A percentile compares a stretch with the other conserved stretches of the same genome.
phyloP scores from a whole-genome alignment of 2,113 vertebrate genomes.

The Paracanthobrama guichenoti region DNA sequence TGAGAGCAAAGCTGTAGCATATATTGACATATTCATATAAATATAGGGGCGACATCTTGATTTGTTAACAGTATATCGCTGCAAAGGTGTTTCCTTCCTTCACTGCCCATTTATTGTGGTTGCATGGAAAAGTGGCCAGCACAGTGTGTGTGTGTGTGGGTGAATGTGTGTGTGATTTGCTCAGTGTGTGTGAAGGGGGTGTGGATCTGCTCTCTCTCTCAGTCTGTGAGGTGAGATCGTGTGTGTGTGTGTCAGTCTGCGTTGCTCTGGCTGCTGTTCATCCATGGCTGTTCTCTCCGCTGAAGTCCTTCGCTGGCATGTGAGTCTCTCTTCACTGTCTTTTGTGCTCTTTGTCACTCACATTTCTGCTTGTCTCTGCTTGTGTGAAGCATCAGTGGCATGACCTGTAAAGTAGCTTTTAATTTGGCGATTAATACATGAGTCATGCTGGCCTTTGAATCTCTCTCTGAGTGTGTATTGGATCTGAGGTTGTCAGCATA shows the following conservation, averaged over 20 bases:
- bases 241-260: slow-evolving; percentile 45
- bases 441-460: not conserved
- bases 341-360: not conserved
- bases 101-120: too few relatives aligned
- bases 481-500: slow-evolving; percentile 45
- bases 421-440: not conserved
- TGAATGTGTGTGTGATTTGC: not conserved
- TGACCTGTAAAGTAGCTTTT: not conserved
- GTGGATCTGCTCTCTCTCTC: slow-evolving; percentile 41
- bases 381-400: not conserved
- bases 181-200: slow-evolving; percentile 43
- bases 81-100: too few relatives aligned
- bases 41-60: too few relatives aligned
- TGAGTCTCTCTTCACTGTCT: slow-evolving; percentile 63
- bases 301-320: slow-evolving; percentile 78
- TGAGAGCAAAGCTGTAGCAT: too few relatives aligned
- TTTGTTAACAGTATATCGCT: too few relatives aligned
- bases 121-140: too few relatives aligned
- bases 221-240: slow-evolving; percentile 6
- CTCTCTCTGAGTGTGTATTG: slow-evolving; percentile 23
- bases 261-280: slow-evolving; percentile 67
- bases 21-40: too few relatives aligned
- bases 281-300: slow-evolving; percentile 80
- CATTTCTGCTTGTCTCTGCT: not conserved
- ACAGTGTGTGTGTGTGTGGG: not conserved